Conservation (phyloP, 2,113 vertebrate genomes). For the Cygnus atratus region DNA sequence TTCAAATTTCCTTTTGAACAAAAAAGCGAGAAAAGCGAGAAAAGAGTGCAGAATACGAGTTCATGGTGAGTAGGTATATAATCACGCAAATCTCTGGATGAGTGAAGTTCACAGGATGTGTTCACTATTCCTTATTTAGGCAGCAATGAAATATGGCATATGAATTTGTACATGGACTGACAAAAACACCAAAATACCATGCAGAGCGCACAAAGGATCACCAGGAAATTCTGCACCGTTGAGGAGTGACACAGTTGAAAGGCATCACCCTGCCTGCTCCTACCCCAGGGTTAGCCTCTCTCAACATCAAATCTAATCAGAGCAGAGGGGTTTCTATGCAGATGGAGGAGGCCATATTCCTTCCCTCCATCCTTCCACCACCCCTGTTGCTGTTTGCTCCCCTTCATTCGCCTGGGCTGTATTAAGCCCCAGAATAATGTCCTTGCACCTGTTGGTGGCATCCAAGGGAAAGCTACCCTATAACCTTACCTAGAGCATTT, state of each 20-base stretch:
- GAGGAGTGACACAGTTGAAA: slow-evolving; percentile 15
- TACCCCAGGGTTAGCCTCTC: not conserved
- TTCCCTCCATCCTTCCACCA: not conserved
- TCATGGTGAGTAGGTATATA: not conserved
- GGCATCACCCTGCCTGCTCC: not conserved
- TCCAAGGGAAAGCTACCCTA: not conserved
- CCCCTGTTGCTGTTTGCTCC: not conserved
- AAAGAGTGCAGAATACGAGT: not conserved
- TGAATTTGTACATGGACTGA: not conserved
- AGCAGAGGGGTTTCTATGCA: not conserved
- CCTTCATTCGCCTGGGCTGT: not conserved
- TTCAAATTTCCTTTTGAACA: not conserved
- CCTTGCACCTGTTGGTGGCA: not conserved
- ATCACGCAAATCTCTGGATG: not conserved
- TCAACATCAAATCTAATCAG: not conserved
- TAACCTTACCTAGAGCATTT: not conserved
- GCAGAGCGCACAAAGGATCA: not conserved
- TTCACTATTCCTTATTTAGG: not conserved
- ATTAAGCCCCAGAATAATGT: not conserved
- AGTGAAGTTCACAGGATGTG: not conserved
- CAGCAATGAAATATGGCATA: not conserved
- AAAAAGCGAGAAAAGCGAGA: not conserved
- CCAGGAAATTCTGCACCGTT: slow-evolving; percentile 15
- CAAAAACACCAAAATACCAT: slow-evolving; percentile 13
- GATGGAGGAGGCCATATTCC: not conserved